Conservation (phyloP, 2,888 invertebrate species). For the Morpho helenor region DNA sequence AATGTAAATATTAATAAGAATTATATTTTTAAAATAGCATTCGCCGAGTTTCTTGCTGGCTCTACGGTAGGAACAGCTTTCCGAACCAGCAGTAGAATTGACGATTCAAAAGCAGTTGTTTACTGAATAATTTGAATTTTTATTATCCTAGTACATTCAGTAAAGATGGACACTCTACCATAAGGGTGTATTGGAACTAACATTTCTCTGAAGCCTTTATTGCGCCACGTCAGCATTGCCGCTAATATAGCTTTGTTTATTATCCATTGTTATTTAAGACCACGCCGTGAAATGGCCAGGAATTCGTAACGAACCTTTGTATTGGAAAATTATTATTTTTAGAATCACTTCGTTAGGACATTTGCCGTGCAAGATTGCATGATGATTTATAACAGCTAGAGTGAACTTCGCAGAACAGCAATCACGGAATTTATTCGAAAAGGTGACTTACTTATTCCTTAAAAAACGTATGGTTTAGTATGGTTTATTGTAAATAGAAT, state of each 20-base stretch:
- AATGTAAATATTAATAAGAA: too few relatives aligned
- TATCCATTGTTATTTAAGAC: slow-evolving; percentile 45
- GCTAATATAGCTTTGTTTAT: slow-evolving; percentile 45
- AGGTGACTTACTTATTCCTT: too few relatives aligned
- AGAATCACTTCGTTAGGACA: slow-evolving; percentile 19
- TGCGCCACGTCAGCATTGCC: slow-evolving; percentile 39
- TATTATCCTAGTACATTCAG: too few relatives aligned
- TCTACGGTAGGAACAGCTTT: too few relatives aligned
- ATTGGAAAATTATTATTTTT: slow-evolving; percentile 33
- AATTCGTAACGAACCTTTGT: slow-evolving; percentile 36
- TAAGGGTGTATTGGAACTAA: slow-evolving; percentile 9
- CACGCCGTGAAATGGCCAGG: slow-evolving; percentile 27
- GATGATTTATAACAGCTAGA: background rate
- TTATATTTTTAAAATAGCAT: too few relatives aligned
- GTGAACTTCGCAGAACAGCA: background rate
- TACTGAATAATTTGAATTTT: too few relatives aligned
- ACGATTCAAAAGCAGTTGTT: too few relatives aligned
- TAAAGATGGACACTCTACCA: background rate
- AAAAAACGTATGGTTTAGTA: too few relatives aligned
- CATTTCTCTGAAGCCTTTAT: slow-evolving; percentile 43
- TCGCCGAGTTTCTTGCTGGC: too few relatives aligned
- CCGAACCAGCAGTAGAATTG: too few relatives aligned
- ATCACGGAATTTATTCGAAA: too few relatives aligned
- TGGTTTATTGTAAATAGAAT: too few relatives aligned
- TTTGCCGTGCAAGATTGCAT: slow-evolving; percentile 1